Evolutionary conservation across 2,113 vertebrate genomes (phyloP).

Genomic region (Echinops telfairi): DNA sequence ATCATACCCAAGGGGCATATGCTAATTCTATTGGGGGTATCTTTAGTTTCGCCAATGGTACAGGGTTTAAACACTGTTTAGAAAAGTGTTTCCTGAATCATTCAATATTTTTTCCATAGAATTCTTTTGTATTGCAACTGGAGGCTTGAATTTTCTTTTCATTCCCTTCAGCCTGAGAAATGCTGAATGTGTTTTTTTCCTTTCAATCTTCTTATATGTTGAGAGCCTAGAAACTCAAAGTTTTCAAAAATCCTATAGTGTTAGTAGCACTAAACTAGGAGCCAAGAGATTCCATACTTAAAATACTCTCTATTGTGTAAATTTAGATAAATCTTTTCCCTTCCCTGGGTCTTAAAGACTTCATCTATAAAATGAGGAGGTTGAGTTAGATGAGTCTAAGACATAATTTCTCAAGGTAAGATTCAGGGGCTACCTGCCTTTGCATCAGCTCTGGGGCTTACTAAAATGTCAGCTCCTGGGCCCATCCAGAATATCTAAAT

Average conservation of each 20-base stretch:
- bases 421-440: neutral
- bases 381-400: neutral
- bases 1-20: no score
- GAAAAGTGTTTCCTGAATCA: no score
- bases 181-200: no score
- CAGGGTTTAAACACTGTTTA: no score
- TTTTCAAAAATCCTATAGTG: neutral
- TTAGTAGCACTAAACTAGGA: neutral
- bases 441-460: neutral
- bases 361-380: neutral
- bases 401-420: neutral
- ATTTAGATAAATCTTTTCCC: neutral
- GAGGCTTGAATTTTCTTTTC: no score
- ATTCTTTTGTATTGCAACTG: no score
- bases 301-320: neutral
- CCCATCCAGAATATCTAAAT: neutral
- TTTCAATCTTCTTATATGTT: neutral
- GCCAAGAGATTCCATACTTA: neutral
- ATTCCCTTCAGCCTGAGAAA: no score
- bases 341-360: neutral
- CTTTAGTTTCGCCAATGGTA: no score
- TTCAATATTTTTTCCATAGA: no score
- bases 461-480: neutral
- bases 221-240: neutral
- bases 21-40: no score